Percentiles rank a stretch among this genome's conserved stretches.
phyloP scores from a whole-genome alignment of 1,140 invertebrate species.

The Luehdorfia chinensis region DNA sequence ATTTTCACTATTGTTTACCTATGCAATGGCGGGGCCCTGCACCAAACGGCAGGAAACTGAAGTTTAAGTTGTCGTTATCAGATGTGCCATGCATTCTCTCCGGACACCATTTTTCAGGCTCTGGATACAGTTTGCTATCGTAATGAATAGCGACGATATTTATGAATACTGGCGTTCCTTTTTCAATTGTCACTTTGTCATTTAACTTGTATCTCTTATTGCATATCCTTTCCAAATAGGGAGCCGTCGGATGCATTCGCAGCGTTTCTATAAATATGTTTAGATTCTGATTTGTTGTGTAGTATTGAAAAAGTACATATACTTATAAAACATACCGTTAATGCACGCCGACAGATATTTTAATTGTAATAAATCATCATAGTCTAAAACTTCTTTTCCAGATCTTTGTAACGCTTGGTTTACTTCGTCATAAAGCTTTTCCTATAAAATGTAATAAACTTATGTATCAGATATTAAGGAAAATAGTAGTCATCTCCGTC shows the following conservation, averaged over 20 bases:
- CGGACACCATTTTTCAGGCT: conserved; percentile 82
- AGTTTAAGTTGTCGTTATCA: conserved; percentile 51
- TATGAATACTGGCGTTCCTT: conserved; percentile 43
- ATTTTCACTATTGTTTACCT: too few relatives aligned
- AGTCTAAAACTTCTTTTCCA: conserved; percentile 76
- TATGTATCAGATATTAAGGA: too few relatives aligned
- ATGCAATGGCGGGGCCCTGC: conserved; percentile 87
- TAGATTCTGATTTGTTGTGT: too few relatives aligned
- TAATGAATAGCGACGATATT: conserved; percentile 67
- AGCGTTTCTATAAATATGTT: conserved; percentile 75
- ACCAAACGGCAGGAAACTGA: conserved; percentile 87
- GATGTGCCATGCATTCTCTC: conserved; percentile 79
- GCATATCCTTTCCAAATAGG: conserved; percentile 76
- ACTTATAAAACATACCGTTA: conserved; percentile 27
- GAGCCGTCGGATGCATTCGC: conserved; percentile 76
- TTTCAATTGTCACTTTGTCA: conserved; percentile 57
- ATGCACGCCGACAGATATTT: conserved; percentile 79
- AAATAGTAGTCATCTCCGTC: too few relatives aligned
- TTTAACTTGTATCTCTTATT: conserved; percentile 71
- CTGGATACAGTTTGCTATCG: conserved; percentile 79
- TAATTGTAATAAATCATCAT: conserved; percentile 80
- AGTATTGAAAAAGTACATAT: not conserved
- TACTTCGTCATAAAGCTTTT: conserved; percentile 81
- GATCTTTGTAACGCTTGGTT: conserved; percentile 60
- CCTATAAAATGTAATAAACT: conserved; percentile 31